Conservation (phyloP, 2,113 vertebrate genomes). For the Semnornis frantzii region DNA sequence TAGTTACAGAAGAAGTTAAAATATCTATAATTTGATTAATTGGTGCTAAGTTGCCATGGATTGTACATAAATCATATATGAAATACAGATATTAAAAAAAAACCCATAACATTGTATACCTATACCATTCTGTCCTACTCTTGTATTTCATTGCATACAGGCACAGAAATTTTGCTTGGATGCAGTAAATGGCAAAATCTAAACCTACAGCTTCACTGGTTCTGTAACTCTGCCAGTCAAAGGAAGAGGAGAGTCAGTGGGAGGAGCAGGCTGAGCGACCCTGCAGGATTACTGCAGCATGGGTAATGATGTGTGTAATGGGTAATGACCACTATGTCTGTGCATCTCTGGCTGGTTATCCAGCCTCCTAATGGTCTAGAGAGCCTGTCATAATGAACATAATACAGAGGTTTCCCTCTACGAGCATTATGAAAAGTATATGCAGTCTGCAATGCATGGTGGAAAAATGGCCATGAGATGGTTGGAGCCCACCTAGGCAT, state of each 20-base stretch:
- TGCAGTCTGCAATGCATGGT: neutral
- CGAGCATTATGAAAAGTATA: neutral
- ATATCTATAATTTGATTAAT: neutral
- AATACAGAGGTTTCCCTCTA: neutral
- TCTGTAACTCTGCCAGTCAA: accelerated
- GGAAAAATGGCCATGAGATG: neutral
- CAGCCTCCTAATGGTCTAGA: neutral
- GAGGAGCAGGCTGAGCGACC: neutral
- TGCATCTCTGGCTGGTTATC: neutral
- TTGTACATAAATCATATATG: neutral
- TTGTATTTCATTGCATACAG: neutral
- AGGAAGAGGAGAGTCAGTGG: neutral
- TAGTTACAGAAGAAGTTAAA: neutral
- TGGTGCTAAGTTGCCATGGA: neutral
- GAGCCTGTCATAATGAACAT: neutral
- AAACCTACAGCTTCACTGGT: neutral
- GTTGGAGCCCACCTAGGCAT: neutral
- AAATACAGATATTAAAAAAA: neutral
- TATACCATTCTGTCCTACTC: neutral
- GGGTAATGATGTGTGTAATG: neutral
- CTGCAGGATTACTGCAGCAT: accelerated
- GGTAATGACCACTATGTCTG: neutral
- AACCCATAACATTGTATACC: too few species aligned
- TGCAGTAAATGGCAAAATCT: neutral
- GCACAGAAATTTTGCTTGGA: neutral